Evolutionary conservation across 2,113 vertebrate species (phyloP), one percentile per base, ranked within the genome.

Genomic region (Psophia crepitans): DNA sequence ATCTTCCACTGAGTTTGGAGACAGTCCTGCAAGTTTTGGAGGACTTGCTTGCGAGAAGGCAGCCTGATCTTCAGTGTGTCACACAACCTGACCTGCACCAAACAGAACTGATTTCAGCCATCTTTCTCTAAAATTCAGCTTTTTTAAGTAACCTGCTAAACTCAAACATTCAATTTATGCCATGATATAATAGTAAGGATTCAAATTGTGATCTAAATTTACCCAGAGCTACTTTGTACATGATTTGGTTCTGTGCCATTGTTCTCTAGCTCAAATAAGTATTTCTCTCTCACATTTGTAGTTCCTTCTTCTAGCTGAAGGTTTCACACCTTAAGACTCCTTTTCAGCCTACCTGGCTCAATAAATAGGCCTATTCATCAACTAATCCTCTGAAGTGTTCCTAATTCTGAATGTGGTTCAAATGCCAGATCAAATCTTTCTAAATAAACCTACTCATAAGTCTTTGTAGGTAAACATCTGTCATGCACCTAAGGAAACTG

Each of bases 371-470:
- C 41, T 74, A 91, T 93, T 95, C n/a, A 92, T 96, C 93, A 93
- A 33, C 48, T 58, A 74, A 46, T 11, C 56, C 78, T 87, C 88
- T 57, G 73, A 79, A 92, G 68, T 5, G 57, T 74, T 94, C 79
- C 81, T 44, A 65, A 56, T 78, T 96, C 87, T 73, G 71, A 84
- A 71, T 0, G 0, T 35, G 64, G 71, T 70, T 94, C 91, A 92
- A 92, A 69, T 76, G 61, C 84, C 90, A 96, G 69, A 94, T 89
- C 74, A 90, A 82, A 92, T 94, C 86, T 89, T 83, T 89, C 86
- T 81, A 71, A 93, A 92, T 95, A 87, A 96, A 69, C 82, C 81
- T 88, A 60, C 84, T 88, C 73, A 58, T 96, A 69, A 87, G 96
- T 96, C 86, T 94, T n/a, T 8, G 30, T n/a, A 66, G 27, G 63